Base-by-base conservation (phyloP, 2,797 vertebrate species). In the Enteromius unitaeniatus region DNA sequence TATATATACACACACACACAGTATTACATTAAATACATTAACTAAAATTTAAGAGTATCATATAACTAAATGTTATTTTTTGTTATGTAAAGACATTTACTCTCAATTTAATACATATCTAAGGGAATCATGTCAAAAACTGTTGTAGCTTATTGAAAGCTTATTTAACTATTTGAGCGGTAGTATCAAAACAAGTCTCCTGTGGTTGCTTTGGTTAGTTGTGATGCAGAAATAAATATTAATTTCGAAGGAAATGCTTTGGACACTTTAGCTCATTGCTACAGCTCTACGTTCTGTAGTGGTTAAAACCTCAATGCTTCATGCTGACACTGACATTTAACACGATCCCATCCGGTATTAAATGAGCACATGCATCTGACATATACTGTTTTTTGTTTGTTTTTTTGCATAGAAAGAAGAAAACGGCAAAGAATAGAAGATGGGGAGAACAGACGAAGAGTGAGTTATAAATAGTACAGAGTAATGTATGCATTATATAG, bases 341-440 rank as follows among this genome's bases (percentile, higher is more conserved):
- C 15, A 23, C 0, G 0, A 26, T 72, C 17, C 4, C 9, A 42
- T 58, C 13, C 17, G 1, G 21, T 19, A 28, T 31, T n/a, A 51
- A 49, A n/a, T 6, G 31, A n/a, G 14, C 1, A 14, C 26, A 75
- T 49, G 10, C 6, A 26, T 31, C 53, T 86, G 6, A 58, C 13
- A 19, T 11, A 55, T 70, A 9, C 26, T 13, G n/a, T 14, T 51
- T 9, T 53, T 79, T 37, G 6, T 1, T 1, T 7, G 4, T 42
- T 72, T 86, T 87, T 76, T 6, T 84, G 85, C 92, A 40, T 89
- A 99, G 98, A 99, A 92, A 98, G 97, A 91, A 96, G 97, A 92
- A 99, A 98, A 91, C 93, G 96, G 0, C 97, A 99, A 87, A 94
- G 98, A 85, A 95, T 95, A 26, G 97, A 99, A 90, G 97, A 99